Percentiles rank a stretch among this genome's conserved stretches.
These are phyloP conservation scores for Drosophila pruinosa DNA, from an alignment of 1,140 invertebrate species.

Conservation along the genomic window DNA sequence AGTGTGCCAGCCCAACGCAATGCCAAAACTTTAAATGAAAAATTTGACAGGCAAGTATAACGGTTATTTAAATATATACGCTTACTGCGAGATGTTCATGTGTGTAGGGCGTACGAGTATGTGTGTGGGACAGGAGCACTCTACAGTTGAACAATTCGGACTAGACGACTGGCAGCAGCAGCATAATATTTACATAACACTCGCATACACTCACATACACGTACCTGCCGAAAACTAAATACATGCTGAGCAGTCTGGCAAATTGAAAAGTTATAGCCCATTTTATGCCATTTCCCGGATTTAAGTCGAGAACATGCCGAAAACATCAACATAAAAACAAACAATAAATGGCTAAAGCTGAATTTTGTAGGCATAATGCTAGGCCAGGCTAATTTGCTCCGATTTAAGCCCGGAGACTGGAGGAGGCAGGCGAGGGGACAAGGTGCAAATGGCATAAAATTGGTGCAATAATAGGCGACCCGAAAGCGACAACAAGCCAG, in stretches of 20 bases:
- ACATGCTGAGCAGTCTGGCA: conserved; percentile 13
- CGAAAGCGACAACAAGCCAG: conserved; percentile 40
- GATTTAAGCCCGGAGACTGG: background rate
- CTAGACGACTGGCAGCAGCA: conserved; percentile 7
- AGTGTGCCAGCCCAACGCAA: background rate
- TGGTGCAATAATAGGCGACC: conserved; percentile 58
- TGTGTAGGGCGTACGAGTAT: background rate
- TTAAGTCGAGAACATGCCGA: conserved; percentile 27
- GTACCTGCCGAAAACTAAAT: conserved; percentile 5
- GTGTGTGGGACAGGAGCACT: too few species aligned
- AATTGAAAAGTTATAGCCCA: conserved; percentile 33
- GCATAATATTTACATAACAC: conserved; percentile 35
- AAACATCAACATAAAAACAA: conserved; percentile 18
- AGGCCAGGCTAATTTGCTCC: conserved; percentile 35
- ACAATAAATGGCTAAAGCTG: conserved; percentile 26
- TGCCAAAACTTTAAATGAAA: conserved; percentile 74
- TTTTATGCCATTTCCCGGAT: background rate
- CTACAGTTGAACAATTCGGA: background rate
- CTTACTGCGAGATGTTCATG: background rate
- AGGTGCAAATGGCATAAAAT: conserved; percentile 79
- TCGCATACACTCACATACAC: conserved; percentile 1
- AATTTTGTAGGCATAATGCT: conserved; percentile 35
- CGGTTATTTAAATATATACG: conserved; percentile 69
- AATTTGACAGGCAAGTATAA: conserved; percentile 73
- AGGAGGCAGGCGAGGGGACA: conserved; percentile 15